Evolutionary conservation across 2,888 invertebrate genomes (phyloP).

Genomic region (Lacanobia oleracea): DNA sequence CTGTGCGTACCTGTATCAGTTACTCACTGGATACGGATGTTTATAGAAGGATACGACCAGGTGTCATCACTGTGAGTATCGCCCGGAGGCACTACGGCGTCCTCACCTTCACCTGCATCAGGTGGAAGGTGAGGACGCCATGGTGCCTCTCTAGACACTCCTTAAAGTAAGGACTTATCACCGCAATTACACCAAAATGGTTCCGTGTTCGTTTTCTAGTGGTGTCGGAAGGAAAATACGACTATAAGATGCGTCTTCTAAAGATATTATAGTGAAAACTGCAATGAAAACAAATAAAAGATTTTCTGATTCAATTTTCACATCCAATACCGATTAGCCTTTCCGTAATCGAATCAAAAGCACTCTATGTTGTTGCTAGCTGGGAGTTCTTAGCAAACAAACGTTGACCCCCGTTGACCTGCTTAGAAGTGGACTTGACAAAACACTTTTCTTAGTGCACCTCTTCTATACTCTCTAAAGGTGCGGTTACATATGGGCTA

Average conservation of each 20-base stretch:
- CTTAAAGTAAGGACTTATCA: no score
- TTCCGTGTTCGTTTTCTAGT: background rate
- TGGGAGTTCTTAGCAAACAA: constrained; percentile 2
- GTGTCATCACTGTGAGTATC: no score
- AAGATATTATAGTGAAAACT: background rate
- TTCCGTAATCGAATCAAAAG: constrained; percentile 1
- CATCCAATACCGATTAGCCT: constrained; percentile 1
- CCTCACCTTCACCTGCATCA: no score
- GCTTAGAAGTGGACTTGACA: background rate
- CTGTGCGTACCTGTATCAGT: no score
- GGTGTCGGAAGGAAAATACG: background rate
- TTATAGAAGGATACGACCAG: no score
- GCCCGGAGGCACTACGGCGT: no score
- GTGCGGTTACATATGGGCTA: no score
- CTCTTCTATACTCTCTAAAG: background rate
- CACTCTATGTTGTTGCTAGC: background rate
- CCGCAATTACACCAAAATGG: no score
- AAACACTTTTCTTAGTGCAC: background rate
- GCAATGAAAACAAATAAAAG: constrained; percentile 6
- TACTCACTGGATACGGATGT: no score
- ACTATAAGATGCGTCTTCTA: no score
- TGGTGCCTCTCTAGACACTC: no score
- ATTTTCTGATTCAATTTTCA: constrained; percentile 1
- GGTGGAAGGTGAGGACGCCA: no score
- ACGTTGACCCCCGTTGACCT: background rate